These are phyloP conservation scores for Dendrophyllia cribrosa DNA, from an alignment of 64 coral and sea anemone genomes.

Conservation along the genomic window DNA sequence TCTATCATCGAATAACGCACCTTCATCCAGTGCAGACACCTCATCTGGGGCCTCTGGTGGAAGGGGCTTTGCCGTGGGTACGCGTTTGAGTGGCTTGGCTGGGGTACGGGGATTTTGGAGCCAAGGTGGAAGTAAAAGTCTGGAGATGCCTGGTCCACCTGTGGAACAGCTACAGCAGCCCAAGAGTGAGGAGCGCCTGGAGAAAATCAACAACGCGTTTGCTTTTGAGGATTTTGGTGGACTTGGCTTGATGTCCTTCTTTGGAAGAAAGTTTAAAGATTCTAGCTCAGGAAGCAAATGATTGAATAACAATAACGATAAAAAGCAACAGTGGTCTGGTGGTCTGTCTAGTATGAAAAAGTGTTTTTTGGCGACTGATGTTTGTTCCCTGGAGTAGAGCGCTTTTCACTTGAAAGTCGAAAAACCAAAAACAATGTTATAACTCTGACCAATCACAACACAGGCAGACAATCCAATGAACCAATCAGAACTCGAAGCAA, in stretches of 20 bases:
- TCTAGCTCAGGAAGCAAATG: neutral
- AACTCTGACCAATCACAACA: too few species aligned
- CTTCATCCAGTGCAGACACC: slow-evolving; percentile 14
- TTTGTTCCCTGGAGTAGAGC: too few species aligned
- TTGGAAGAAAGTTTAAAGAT: slow-evolving; percentile 65
- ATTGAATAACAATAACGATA: neutral
- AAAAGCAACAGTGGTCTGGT: too few species aligned
- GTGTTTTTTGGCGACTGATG: too few species aligned
- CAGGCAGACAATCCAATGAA: too few species aligned
- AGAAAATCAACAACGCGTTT: slow-evolving; percentile 86
- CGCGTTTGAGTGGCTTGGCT: slow-evolving; percentile 77
- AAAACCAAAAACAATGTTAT: too few species aligned
- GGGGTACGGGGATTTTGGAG: slow-evolving; percentile 87
- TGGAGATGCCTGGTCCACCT: slow-evolving; percentile 45
- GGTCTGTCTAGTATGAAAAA: too few species aligned
- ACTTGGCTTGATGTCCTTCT: slow-evolving; percentile 91
- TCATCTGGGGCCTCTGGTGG: slow-evolving; percentile 6
- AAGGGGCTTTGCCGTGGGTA: slow-evolving; percentile 52
- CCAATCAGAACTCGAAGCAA: too few species aligned
- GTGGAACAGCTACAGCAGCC: neutral
- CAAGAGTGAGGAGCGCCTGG: slow-evolving; percentile 77
- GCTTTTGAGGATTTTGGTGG: slow-evolving; percentile 93
- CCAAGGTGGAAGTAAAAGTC: slow-evolving; percentile 29
- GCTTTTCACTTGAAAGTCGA: too few species aligned
- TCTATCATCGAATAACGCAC: neutral